These are phyloP conservation scores for Epinotia bilunana DNA, from an alignment of 2,888 invertebrate genomes.

Conservation along the genomic window DNA sequence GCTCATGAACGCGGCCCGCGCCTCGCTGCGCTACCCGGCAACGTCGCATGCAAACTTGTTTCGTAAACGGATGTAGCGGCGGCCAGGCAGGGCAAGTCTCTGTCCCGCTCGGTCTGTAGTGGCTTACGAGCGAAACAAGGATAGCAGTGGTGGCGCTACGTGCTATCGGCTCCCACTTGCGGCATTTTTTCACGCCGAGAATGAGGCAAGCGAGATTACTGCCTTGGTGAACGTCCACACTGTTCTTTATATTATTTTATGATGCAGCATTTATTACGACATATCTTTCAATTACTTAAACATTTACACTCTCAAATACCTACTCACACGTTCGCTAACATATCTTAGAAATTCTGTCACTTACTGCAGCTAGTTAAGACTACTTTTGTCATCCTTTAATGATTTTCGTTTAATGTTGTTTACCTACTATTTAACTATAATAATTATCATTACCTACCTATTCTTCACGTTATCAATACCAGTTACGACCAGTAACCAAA, in stretches of 20 bases:
- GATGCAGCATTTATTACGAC: too few relatives aligned
- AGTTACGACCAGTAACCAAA: too few relatives aligned
- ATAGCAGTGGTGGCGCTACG: slow-evolving; percentile 82
- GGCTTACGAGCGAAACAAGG: slow-evolving; percentile 59
- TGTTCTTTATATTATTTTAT: slow-evolving; percentile 6
- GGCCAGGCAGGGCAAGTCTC: slow-evolving; percentile 76
- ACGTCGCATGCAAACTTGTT: slow-evolving; percentile 87
- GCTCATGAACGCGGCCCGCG: slow-evolving; percentile 77
- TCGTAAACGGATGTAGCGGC: slow-evolving; percentile 89
- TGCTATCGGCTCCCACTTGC: slow-evolving; percentile 86
- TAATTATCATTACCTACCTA: too few relatives aligned
- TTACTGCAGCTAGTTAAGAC: too few relatives aligned
- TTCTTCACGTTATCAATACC: too few relatives aligned
- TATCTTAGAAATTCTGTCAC: too few relatives aligned
- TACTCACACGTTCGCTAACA: too few relatives aligned
- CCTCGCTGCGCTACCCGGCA: slow-evolving; percentile 81
- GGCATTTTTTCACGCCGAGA: slow-evolving; percentile 87
- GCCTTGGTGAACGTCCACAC: slow-evolving; percentile 76
- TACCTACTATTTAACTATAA: too few relatives aligned
- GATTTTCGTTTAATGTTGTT: too few relatives aligned
- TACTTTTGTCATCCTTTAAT: too few relatives aligned
- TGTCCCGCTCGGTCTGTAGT: slow-evolving; percentile 62
- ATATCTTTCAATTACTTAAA: too few relatives aligned
- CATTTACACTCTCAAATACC: too few relatives aligned
- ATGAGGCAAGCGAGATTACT: slow-evolving; percentile 88